Conservation (phyloP, 2,113 vertebrate species). For the Hyaena hyaena region DNA sequence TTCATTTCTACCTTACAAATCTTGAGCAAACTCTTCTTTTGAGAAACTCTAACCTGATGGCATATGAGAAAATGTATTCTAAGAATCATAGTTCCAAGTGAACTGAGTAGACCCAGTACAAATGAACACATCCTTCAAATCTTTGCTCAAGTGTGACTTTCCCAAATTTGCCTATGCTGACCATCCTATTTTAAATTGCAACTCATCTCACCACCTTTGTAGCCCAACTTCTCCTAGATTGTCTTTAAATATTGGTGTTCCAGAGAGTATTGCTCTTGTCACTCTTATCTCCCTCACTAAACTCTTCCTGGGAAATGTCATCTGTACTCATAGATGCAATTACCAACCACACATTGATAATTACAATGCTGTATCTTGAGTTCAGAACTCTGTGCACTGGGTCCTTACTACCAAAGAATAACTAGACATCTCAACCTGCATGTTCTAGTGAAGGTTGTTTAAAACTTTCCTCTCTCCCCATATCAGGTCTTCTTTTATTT, state of each 20-base stretch:
- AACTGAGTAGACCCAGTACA: background rate
- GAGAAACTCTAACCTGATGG: background rate
- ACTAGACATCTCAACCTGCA: background rate
- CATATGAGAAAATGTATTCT: background rate
- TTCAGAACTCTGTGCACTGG: background rate
- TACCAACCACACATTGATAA: background rate
- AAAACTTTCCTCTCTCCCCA: background rate
- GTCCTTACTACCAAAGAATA: background rate
- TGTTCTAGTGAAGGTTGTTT: background rate
- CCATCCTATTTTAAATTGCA: background rate
- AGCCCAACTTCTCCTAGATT: background rate
- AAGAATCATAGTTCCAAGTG: background rate
- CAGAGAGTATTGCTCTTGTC: background rate
- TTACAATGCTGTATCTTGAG: background rate
- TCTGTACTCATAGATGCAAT: background rate
- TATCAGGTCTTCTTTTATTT: background rate
- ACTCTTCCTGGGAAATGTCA: background rate
- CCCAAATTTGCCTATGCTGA: background rate
- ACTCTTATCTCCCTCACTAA: background rate
- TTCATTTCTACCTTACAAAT: background rate
- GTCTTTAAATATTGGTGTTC: background rate
- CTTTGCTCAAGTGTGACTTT: background rate
- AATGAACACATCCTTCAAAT: background rate
- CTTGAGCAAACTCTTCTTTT: background rate
- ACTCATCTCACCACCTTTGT: background rate